phyloP scores from a whole-genome alignment of 2,888 invertebrate species.

The Nemotelus pantherinus region DNA sequence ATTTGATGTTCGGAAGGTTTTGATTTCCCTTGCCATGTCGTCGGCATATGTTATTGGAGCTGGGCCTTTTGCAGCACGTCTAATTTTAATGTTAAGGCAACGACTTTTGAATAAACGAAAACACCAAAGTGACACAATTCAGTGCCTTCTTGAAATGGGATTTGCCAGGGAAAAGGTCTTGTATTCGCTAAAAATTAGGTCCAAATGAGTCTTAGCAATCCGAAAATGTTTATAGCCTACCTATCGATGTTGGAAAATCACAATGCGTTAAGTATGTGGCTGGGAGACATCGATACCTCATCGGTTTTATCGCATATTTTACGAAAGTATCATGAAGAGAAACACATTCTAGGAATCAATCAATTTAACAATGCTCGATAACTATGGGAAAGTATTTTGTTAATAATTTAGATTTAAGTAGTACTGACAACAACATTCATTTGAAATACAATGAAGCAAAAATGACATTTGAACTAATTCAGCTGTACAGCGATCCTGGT shows the following conservation, averaged over 20 bases:
- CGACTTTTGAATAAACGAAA: conserved; percentile 65
- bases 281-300: conserved; percentile 74
- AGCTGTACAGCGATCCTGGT: too few relatives aligned
- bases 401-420: too few relatives aligned
- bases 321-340: conserved; percentile 72
- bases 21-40: conserved; percentile 72
- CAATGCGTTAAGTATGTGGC: conserved; percentile 71
- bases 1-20: conserved; percentile 73
- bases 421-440: too few relatives aligned
- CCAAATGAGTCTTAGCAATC: conserved; percentile 72
- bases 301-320: conserved; percentile 74
- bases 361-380: conserved; percentile 58
- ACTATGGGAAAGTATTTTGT: too few relatives aligned
- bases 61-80: conserved; percentile 66
- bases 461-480: too few relatives aligned
- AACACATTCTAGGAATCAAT: conserved; percentile 69
- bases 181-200: conserved; percentile 68
- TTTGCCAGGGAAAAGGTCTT: conserved; percentile 68
- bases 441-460: too few relatives aligned
- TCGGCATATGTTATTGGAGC: conserved; percentile 68
- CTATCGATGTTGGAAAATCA: conserved; percentile 74
- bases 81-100: conserved; percentile 66
- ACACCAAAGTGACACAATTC: conserved; percentile 67
- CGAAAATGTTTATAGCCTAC: conserved; percentile 74
- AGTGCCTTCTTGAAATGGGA: conserved; percentile 73